Base-by-base conservation (phyloP, 2,888 invertebrate species). In the Dynastes hyllus region DNA sequence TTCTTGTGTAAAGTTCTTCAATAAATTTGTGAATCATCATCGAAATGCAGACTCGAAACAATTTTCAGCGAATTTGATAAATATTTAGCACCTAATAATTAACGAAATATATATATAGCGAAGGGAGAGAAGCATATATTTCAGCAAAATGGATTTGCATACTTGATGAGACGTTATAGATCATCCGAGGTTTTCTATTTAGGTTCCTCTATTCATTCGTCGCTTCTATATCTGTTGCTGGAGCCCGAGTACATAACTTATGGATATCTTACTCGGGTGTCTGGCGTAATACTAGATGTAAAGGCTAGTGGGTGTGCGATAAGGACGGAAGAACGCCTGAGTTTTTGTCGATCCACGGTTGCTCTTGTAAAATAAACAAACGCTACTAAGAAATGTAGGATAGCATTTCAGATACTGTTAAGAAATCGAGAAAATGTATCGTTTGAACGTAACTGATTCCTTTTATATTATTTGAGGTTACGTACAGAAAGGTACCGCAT, bases 71-170 rank as follows among this genome's bases (percentile, higher is more conserved):
- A 29, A 58, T 71, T 75, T 61, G 63, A 75, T 75, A 75, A 75
- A 75, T 75, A 75, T 61, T 75, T 75, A 75, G 45, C 37, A 75
- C 61, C 45, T 75, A 40, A 75, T 75, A 75, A 61, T 75, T 75
- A 61, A 75, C 73, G 50, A 61, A 75, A 63, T 75, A 61, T 45
- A 75, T 29, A n/a, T 8, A 11, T 8, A 6, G 2, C 11, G 45
- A 45, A 40, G 6, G 61, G 50, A 29, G 9, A 45, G 27, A 61
- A 40, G 58, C 61, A 50, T 45, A 75, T 75, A 61, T 75, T 75
- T 61, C 61, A 37, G 61, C 45, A 75, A 75, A 75, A 75, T 75
- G 61, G 61, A 75, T 75, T 75, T 61, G 73, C 73, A 75, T 75
- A 75, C 61, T 75, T 75, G 40, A 75, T 75, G 61, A 75, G 50